Evolutionary conservation across 92 coral and sea anemone genomes (phyloP).

Genomic region (Pocillopora meandrina): DNA sequence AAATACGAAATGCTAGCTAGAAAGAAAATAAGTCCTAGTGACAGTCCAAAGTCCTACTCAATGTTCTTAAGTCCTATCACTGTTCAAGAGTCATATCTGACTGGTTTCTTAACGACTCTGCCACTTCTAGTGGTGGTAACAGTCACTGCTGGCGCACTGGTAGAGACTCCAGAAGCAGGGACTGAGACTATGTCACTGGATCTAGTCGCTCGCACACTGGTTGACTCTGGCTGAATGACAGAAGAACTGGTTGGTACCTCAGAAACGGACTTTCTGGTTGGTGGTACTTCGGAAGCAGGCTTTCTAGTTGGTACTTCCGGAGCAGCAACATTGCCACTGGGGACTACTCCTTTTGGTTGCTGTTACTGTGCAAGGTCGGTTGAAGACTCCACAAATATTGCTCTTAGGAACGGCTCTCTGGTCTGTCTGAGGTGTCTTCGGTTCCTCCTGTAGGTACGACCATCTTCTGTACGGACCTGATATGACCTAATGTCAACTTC

Average conservation of each 20-base stretch:
- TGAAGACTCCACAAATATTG: neutral
- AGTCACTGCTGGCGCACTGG: neutral
- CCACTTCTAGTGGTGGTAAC: constrained; percentile 24
- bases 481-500: constrained; percentile 25
- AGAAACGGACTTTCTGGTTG: neutral
- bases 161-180: neutral
- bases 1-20: too few relatives aligned
- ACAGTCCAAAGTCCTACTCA: too few relatives aligned
- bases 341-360: neutral
- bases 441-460: constrained; percentile 12
- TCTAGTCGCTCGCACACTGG: neutral
- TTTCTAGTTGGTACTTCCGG: neutral
- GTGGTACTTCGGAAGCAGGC: neutral
- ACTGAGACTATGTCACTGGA: neutral
- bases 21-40: too few relatives aligned
- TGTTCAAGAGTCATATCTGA: neutral
- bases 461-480: constrained; percentile 22
- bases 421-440: constrained; percentile 8
- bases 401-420: constrained; percentile 20
- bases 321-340: neutral
- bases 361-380: neutral
- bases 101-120: constrained; percentile 15
- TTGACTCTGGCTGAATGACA: neutral
- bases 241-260: neutral
- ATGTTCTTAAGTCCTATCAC: too few relatives aligned